Base-by-base conservation (phyloP, 2,797 vertebrate species). In the Coendou prehensilis region DNA sequence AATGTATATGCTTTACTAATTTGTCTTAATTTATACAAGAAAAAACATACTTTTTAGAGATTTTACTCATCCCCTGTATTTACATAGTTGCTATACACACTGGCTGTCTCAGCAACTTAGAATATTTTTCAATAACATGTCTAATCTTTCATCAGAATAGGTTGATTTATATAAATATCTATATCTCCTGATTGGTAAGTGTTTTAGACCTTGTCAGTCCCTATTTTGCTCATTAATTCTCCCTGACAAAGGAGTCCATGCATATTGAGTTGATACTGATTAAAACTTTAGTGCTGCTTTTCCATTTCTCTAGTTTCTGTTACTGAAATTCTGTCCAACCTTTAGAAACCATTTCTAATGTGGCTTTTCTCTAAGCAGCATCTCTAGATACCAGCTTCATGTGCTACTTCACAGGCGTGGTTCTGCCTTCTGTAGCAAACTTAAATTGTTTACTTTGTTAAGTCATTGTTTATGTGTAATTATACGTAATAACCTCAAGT, bases 281-380 rank as follows among this genome's bases (percentile, higher is more conserved):
- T 14, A 56, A n/a, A 78, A 71, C 23, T 80, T 50, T 41, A 69
- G 41, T 61, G 64, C 56, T 85, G 79, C 64, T 33, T 90, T 87
- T 45, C n/a, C 57, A 23, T 78, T 91, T 30, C 30, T 96, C 41
- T 63, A 7, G 20, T 73, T 92, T 54, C 57, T 76, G 45, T 87
- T 52, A 63, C 95, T 96, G 78, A 95, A 92, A 63, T 75, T 93
- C 94, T 91, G n/a, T 83, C 8, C 30, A 28, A 56, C n/a, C 23
- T 88, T 85, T n/a, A 61, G 26, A 50, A 37, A 61, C 56, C 67
- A 80, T 93, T 96, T 89, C 90, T 83, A 13, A 82, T 73, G 67
- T 50, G 14, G 52, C 80, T 89, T 73, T 95, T 71, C 28, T 94
- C 28, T 20, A 47, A 18, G 50, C 41, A 45, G 3, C 50, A 9